Evolutionary conservation across 2,113 vertebrate genomes (phyloP).

Genomic region (Halichoeres trimaculatus): DNA sequence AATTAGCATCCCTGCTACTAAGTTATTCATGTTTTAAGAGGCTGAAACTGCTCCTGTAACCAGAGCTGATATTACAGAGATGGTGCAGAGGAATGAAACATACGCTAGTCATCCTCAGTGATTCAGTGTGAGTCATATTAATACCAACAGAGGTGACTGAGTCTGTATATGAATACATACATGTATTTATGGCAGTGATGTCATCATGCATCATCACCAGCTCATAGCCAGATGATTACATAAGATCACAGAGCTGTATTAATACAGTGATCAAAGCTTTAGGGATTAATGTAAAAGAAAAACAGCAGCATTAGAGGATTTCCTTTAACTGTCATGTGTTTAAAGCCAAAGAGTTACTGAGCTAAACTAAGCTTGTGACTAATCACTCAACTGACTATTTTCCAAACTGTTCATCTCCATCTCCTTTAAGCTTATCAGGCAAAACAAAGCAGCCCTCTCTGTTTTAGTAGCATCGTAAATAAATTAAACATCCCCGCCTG

Average conservation of each 20-base stretch:
- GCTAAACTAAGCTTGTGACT: constrained; percentile 24
- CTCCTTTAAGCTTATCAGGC: constrained; percentile 16
- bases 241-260: constrained; percentile 4
- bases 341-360: constrained; percentile 7
- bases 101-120: background rate
- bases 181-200: constrained; percentile 11
- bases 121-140: constrained; percentile 8
- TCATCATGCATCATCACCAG: constrained; percentile 5
- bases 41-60: background rate
- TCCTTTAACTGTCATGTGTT: constrained; percentile 8
- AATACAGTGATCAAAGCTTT: background rate
- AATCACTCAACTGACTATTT: constrained; percentile 4
- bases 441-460: constrained; percentile 6
- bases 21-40: constrained; percentile 36
- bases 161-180: background rate
- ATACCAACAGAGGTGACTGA: constrained; percentile 3
- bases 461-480: constrained; percentile 11
- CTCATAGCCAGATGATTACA: constrained; percentile 16
- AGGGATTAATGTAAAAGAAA: background rate
- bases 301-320: constrained; percentile 26
- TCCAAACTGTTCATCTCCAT: constrained; percentile 14
- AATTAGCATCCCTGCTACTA: constrained; percentile 28
- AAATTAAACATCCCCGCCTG: constrained; percentile 9
- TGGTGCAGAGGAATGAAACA: background rate
- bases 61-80: background rate